Evolutionary conservation across 2,797 vertebrate species (phyloP).

Genomic region (Phrynocephalus vlangalii): DNA sequence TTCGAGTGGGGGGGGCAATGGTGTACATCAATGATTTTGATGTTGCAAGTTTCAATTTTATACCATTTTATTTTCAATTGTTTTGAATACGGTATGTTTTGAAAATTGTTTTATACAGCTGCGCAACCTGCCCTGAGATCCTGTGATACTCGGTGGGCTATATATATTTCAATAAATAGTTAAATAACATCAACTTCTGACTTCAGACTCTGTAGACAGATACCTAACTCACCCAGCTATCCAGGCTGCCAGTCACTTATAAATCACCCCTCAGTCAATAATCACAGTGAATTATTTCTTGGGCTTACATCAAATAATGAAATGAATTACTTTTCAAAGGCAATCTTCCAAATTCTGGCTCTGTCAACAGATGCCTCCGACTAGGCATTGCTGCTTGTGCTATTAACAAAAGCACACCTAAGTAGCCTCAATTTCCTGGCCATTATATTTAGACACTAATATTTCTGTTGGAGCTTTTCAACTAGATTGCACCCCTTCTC

Average conservation of each 20-base stretch:
- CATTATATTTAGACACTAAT: background rate
- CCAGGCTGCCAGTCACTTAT: background rate
- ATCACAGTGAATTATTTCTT: background rate
- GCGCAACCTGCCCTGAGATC: too few species aligned
- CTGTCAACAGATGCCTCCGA: background rate
- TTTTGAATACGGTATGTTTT: too few species aligned
- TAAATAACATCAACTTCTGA: too few species aligned
- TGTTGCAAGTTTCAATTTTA: too few species aligned
- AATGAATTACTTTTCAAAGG: background rate
- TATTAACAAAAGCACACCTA: background rate
- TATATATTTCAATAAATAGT: too few species aligned
- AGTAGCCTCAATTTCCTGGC: background rate
- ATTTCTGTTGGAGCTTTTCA: background rate
- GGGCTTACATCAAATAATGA: background rate
- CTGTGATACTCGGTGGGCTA: too few species aligned
- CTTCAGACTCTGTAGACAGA: too few species aligned
- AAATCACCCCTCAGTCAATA: background rate
- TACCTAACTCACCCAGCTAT: background rate
- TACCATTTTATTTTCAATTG: too few species aligned
- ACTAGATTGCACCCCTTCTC: background rate
- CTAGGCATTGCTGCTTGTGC: too few species aligned
- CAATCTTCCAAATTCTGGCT: background rate
- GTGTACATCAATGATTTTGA: too few species aligned
- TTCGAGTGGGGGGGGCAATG: too few species aligned
- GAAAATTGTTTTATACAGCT: too few species aligned